Evolutionary conservation across 2,113 vertebrate species (phyloP).

Genomic region (Laterallus jamaicensis): DNA sequence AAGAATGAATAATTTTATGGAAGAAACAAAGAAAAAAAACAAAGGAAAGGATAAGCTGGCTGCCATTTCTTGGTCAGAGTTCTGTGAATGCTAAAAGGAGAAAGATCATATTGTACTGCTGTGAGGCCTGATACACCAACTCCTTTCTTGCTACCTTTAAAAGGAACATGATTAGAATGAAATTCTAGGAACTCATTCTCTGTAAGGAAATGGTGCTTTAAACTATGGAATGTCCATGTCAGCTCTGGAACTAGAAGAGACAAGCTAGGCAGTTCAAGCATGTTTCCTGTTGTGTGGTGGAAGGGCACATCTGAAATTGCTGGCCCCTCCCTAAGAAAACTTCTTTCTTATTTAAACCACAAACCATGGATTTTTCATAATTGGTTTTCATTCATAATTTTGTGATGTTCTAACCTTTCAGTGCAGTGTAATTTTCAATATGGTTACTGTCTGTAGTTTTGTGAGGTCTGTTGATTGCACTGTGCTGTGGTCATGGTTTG

Average conservation of each 20-base stretch:
- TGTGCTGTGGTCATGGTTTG: background rate
- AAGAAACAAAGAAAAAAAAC: background rate
- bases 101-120: background rate
- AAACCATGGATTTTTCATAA: background rate
- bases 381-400: background rate
- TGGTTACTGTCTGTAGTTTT: background rate
- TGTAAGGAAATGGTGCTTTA: background rate
- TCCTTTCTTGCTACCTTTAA: background rate
- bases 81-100: background rate
- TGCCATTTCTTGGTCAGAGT: background rate
- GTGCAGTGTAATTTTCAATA: background rate
- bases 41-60: background rate
- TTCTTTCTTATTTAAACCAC: background rate
- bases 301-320: background rate
- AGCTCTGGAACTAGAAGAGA: background rate
- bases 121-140: background rate
- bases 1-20: background rate
- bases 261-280: background rate
- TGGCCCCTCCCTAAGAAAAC: background rate
- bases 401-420: background rate
- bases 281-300: background rate
- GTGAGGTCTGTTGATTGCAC: background rate
- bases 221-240: background rate
- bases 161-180: background rate
- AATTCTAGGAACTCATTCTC: background rate